Conservation (phyloP, 2,797 vertebrate species). For the Microctenopoma steveboyesi region DNA sequence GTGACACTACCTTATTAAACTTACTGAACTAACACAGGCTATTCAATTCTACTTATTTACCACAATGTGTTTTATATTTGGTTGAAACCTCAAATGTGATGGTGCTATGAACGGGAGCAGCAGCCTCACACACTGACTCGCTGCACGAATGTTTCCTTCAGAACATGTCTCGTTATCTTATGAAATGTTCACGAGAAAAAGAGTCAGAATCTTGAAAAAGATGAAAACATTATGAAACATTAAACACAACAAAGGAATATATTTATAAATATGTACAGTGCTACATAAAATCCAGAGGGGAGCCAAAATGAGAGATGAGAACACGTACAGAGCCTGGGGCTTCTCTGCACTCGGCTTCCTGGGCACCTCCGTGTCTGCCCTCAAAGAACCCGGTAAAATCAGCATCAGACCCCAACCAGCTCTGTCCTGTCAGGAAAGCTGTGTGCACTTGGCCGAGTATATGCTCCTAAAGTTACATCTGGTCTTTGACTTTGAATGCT, state of each 20-base stretch:
- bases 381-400: constrained; percentile 60
- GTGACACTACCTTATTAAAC: no score
- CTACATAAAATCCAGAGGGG: constrained; percentile 16
- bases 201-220: constrained; percentile 5
- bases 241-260: background rate
- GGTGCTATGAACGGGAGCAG: background rate
- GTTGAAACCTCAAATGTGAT: background rate
- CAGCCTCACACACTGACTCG: background rate
- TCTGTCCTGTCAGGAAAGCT: constrained; percentile 70
- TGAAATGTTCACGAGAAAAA: constrained; percentile 6
- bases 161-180: background rate
- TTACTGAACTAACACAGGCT: no score
- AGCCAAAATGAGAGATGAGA: constrained; percentile 48
- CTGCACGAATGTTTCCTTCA: constrained; percentile 6
- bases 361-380: constrained; percentile 31
- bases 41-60: no score
- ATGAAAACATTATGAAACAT: constrained; percentile 3
- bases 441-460: constrained; percentile 67
- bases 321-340: constrained; percentile 53
- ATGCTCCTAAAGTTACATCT: constrained; percentile 67
- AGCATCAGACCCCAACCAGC: constrained; percentile 55
- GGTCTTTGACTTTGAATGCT: constrained; percentile 73
- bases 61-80: no score
- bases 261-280: constrained; percentile 3
- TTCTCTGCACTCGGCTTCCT: constrained; percentile 30